Evolutionary conservation across 2,888 invertebrate genomes (phyloP), one percentile per base, ranked within the genome.

Genomic region (Anarsia innoxiella): DNA sequence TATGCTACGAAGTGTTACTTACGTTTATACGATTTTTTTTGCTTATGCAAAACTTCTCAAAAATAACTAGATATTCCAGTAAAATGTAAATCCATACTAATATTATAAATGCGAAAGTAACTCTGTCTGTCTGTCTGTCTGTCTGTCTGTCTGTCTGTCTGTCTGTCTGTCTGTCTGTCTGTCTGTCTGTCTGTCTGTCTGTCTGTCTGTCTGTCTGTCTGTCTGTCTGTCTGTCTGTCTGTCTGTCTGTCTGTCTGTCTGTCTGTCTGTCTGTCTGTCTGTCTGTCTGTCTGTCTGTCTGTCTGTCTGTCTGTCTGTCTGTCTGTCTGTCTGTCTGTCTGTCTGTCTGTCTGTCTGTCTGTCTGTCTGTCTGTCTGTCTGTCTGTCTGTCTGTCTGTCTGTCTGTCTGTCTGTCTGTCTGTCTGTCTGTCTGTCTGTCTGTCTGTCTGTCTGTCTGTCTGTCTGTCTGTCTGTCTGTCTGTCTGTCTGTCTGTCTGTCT

Each of bases 111-210:
- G n/a, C n/a, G n/a, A n/a, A n/a, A n/a, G n/a, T n/a, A n/a, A n/a
- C n/a, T n/a, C n/a, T n/a, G n/a, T n/a, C n/a, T n/a, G n/a, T n/a
- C n/a, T n/a, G n/a, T n/a, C 26, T 26, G 26, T 26, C 26, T 26
- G 26, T 26, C 26, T 26, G 26, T 26, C 26, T 26, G 26, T 26
- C 26, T 26, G 26, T 26, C 26, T 26, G 26, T 26, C 26, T 26
- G 26, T 26, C 26, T 26, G 26, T 26, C 26, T 26, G 26, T 26
- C 26, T 26, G 26, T 26, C 26, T 26, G 26, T 26, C 26, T 26
- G 26, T 26, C 26, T 26, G 26, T 26, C 26, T 26, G 26, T 26
- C 26, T 26, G 26, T 26, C 26, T 26, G 26, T 26, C 26, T 26
- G 26, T 26, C 26, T 26, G 26, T 26, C 26, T 26, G 26, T 26